Evolutionary conservation across 1,140 invertebrate genomes (phyloP).

Genomic region (Pachypeltis micranthus): DNA sequence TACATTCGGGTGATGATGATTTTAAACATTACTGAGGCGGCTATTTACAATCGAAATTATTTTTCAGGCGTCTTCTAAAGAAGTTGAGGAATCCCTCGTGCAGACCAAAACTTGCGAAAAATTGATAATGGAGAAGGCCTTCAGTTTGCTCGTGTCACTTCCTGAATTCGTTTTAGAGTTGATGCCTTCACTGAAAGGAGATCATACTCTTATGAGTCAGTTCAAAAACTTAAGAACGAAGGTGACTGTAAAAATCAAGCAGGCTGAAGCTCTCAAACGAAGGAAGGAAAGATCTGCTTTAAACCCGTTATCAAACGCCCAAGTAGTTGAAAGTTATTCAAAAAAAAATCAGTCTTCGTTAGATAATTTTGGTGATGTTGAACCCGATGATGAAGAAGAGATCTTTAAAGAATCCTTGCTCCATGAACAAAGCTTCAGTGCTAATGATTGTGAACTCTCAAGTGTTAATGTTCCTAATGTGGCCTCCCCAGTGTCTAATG

Average conservation of each 20-base stretch:
- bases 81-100: slow-evolving; percentile 10
- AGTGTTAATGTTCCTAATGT: too few relatives aligned
- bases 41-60: background rate
- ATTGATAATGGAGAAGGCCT: slow-evolving; percentile 21
- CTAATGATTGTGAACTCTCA: background rate
- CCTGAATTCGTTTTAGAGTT: slow-evolving; percentile 16
- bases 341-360: too few relatives aligned
- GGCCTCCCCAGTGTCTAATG: too few relatives aligned
- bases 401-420: background rate
- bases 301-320: too few relatives aligned
- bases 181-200: slow-evolving; percentile 19
- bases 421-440: background rate
- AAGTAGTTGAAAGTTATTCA: too few relatives aligned
- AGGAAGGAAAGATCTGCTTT: background rate
- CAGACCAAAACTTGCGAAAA: slow-evolving; percentile 16
- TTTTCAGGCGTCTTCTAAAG: slow-evolving; percentile 8
- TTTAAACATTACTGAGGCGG: too few relatives aligned
- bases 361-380: too few relatives aligned
- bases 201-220: slow-evolving; percentile 10
- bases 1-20: too few relatives aligned
- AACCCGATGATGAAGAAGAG: background rate
- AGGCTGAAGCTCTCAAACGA: background rate
- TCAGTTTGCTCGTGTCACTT: slow-evolving; percentile 15
- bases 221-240: slow-evolving; percentile 4
- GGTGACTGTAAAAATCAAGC: slow-evolving; percentile 16